These are phyloP conservation scores for Terebella lapidaria DNA, from an alignment of 2,888 invertebrate species.

Conservation along the genomic window DNA sequence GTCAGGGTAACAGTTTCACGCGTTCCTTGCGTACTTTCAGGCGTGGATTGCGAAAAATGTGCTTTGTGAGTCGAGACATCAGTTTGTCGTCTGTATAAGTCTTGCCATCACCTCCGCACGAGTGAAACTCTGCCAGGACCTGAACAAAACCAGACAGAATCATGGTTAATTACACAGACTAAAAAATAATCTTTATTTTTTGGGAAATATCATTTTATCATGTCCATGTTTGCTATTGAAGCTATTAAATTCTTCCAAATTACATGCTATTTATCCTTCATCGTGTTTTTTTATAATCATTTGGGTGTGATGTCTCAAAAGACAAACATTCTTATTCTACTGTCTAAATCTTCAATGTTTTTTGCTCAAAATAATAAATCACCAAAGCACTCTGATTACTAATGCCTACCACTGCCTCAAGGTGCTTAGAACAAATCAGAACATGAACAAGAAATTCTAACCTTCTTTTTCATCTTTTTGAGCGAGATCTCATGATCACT, in stretches of 20 bases:
- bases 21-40: too few relatives aligned
- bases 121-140: not conserved
- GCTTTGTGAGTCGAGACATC: not conserved
- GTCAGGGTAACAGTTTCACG: too few relatives aligned
- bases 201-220: not conserved
- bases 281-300: too few relatives aligned
- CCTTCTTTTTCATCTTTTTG: conserved; percentile 68
- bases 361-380: too few relatives aligned
- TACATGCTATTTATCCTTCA: too few relatives aligned
- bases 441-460: too few relatives aligned
- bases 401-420: too few relatives aligned
- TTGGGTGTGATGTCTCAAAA: too few relatives aligned
- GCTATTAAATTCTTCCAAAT: not conserved
- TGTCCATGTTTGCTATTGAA: not conserved
- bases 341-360: too few relatives aligned
- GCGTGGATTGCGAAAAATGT: not conserved
- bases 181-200: not conserved
- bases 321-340: too few relatives aligned
- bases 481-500: conserved; percentile 62
- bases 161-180: not conserved
- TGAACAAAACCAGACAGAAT: not conserved
- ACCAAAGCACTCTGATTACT: too few relatives aligned
- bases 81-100: not conserved
- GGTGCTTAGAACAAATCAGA: too few relatives aligned
- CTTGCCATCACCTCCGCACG: not conserved